Base-by-base conservation (phyloP, 2,797 vertebrate genomes). In the Rhyacichthys aspro region DNA sequence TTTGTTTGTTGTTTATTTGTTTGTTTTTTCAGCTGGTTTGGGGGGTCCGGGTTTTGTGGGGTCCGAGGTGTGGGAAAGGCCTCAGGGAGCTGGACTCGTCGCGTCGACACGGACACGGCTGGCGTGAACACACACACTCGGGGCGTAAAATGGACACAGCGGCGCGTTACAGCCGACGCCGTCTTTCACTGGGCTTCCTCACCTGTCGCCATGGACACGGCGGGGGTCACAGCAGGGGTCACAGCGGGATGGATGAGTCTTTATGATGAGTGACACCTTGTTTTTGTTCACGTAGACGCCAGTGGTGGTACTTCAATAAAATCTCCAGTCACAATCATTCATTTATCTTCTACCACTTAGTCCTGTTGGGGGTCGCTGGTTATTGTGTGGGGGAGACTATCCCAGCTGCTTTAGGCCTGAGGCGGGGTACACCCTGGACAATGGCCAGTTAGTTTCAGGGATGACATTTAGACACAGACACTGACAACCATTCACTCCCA, bases 11-110 rank as follows among this genome's bases (percentile, higher is more conserved):
- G 56, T 65, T 71, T 75, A 48, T 72, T 49, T 78, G 55, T 79
- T 74, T 84, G 77, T 83, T 83, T 70, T 56, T 59, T 68, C 75
- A 78, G 81, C 59, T 78, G 82, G 33, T n/a, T 12, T n/a, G 1
- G 16, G 16, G 2, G 34, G 34, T 16, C 11, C 48, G 11, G 5
- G 47, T 49, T 9, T 3, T 17, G 15, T 32, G 8, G 4, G 47
- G n/a, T 18, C 48, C 17, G 3, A 2, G 45, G 37, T 58, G 63
- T 73, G 68, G 74, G 72, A 53, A 69, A 59, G 71, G 57, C 62
- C 0, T 16, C 28, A 9, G 77, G 85, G 23, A 57, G 56, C 55
- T 54, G 72, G 68, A 63, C 58, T 7, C 17, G 33, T 18, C 2
- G 34, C 3, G 71, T 64, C 55, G 57, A 47, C 57, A 67, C 59